Conservation (phyloP, 92 coral and sea anemone species). For the Bergia puertoricense region DNA sequence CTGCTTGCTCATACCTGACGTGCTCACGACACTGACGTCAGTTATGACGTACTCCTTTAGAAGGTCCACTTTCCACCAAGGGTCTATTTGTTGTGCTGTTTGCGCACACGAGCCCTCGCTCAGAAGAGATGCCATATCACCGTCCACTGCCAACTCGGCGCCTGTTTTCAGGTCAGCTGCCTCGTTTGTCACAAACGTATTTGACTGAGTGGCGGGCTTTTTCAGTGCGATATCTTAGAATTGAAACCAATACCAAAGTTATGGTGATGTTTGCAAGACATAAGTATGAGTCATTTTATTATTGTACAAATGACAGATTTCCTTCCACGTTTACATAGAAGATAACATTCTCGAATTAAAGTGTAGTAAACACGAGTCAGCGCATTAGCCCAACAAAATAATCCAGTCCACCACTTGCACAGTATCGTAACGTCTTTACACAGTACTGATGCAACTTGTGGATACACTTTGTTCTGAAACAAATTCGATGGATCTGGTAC, state of each 20-base stretch:
- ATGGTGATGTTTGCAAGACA: too few species aligned
- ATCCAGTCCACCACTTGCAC: too few species aligned
- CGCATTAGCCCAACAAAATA: too few species aligned
- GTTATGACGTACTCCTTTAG: constrained; percentile 70
- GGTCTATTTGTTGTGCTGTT: constrained; percentile 69
- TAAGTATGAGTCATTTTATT: too few species aligned
- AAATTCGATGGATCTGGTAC: too few species aligned
- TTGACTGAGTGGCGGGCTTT: constrained; percentile 77
- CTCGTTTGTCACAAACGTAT: constrained; percentile 40
- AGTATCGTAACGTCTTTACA: too few species aligned
- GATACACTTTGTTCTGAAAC: too few species aligned
- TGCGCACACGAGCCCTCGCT: constrained; percentile 70
- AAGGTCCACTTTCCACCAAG: constrained; percentile 86
- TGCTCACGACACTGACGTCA: constrained; percentile 79
- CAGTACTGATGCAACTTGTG: too few species aligned
- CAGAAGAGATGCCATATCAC: constrained; percentile 68
- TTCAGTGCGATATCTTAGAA: constrained; percentile 64
- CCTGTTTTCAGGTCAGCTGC: constrained; percentile 42
- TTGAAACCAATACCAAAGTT: neutral
- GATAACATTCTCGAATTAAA: too few species aligned
- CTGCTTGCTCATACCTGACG: constrained; percentile 49
- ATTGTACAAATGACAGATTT: too few species aligned
- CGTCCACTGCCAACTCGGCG: constrained; percentile 75
- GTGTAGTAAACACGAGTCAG: too few species aligned
- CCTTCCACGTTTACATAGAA: too few species aligned